Percentiles rank a stretch among this genome's conserved stretches.
These are phyloP conservation scores for Rosalia funebris DNA, from an alignment of 2,888 invertebrate genomes.

Conservation along the genomic window DNA sequence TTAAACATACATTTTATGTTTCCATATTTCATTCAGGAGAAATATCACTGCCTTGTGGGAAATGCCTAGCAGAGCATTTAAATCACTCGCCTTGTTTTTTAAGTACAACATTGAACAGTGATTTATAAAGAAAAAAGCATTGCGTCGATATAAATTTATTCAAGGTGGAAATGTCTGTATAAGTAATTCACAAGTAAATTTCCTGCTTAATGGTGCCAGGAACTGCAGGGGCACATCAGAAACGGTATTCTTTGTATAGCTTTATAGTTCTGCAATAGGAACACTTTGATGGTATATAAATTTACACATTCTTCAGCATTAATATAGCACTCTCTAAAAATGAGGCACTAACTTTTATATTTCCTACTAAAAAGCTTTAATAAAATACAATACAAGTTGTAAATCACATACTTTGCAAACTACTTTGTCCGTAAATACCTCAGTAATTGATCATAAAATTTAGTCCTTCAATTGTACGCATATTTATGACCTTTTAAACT, in stretches of 20 bases:
- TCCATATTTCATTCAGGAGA: too few relatives aligned
- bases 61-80: too few relatives aligned
- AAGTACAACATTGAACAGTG: too few relatives aligned
- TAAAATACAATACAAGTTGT: conserved; percentile 18
- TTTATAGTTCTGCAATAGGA: background rate
- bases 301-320: conserved; percentile 13
- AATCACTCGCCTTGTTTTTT: too few relatives aligned
- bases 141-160: too few relatives aligned
- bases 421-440: conserved; percentile 15
- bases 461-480: conserved; percentile 9
- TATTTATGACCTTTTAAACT: conserved; percentile 15
- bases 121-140: too few relatives aligned
- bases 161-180: too few relatives aligned
- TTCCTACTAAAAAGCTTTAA: conserved; percentile 14
- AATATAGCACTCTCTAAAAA: conserved; percentile 11
- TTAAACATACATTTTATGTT: too few relatives aligned
- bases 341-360: conserved; percentile 7
- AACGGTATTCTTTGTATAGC: background rate
- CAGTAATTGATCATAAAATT: conserved; percentile 19
- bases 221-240: background rate
- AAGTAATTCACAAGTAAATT: too few relatives aligned
- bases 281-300: conserved; percentile 3
- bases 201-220: background rate
- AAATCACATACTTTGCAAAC: conserved; percentile 24
- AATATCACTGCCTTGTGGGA: too few relatives aligned